Percentiles rank a stretch among this genome's conserved stretches.
These are phyloP conservation scores for Sitobion miscanthi DNA, from an alignment of 1,140 invertebrate genomes.

Conservation along the genomic window DNA sequence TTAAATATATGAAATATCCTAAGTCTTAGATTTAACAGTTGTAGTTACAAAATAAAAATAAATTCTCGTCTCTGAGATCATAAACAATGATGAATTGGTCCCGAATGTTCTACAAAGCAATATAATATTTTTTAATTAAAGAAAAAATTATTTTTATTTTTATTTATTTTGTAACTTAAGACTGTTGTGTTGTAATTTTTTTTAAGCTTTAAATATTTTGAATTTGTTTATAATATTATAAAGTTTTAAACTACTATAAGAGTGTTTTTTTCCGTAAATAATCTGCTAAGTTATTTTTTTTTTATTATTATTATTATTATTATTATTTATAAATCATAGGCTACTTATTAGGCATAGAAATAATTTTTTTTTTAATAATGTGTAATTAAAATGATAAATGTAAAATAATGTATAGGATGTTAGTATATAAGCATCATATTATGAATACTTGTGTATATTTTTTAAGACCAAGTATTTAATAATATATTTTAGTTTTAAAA, in stretches of 20 bases:
- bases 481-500: constrained; percentile 27
- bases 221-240: constrained; percentile 31
- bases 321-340: constrained; percentile 33
- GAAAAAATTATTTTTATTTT: constrained; percentile 27
- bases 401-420: constrained; percentile 38
- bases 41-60: constrained; percentile 41
- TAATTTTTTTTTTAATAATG: constrained; percentile 20
- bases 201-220: constrained; percentile 37
- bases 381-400: constrained; percentile 31
- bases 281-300: background rate
- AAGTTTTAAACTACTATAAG: constrained; percentile 14
- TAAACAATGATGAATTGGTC: background rate
- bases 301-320: background rate
- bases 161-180: constrained; percentile 49
- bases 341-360: constrained; percentile 44
- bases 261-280: background rate
- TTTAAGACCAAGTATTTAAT: constrained; percentile 44
- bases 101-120: constrained; percentile 8
- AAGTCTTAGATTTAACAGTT: background rate
- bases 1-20: background rate
- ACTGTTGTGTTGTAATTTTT: constrained; percentile 48
- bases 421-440: background rate
- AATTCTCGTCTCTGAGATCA: background rate
- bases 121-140: constrained; percentile 46
- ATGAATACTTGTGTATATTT: constrained; percentile 43